Conservation (phyloP, 2,888 invertebrate genomes). For the Antitype chi region DNA sequence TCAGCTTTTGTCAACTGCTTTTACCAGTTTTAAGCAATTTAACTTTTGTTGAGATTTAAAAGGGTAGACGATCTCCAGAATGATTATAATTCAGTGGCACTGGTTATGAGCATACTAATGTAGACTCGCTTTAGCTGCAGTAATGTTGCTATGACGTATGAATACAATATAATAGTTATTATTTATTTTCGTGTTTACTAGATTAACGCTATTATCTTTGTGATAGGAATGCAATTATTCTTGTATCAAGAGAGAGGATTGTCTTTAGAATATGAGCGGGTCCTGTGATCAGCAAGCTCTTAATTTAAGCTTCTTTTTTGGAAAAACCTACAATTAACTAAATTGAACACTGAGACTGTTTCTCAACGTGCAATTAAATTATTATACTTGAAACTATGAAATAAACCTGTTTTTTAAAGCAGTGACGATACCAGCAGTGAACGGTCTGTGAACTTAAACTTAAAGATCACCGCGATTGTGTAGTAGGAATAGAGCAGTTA, state of each 20-base stretch:
- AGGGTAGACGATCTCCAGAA: neutral
- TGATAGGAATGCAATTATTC: neutral
- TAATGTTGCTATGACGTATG: neutral
- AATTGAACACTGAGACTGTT: too few species aligned
- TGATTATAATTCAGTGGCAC: neutral
- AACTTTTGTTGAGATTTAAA: neutral
- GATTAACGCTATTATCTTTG: neutral
- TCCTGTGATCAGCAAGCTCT: neutral
- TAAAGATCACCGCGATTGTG: too few species aligned
- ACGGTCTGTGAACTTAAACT: too few species aligned
- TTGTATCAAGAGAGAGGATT: neutral
- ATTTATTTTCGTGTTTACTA: neutral
- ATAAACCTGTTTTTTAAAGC: too few species aligned
- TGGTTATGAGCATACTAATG: neutral
- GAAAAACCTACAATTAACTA: neutral
- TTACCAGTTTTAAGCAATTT: neutral
- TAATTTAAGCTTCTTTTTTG: neutral
- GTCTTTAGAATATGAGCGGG: neutral
- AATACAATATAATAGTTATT: neutral
- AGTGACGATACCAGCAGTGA: too few species aligned
- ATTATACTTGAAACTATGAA: too few species aligned
- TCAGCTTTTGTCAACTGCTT: neutral
- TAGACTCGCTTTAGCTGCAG: neutral
- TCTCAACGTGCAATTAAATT: too few species aligned
- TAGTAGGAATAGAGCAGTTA: too few species aligned